Evolutionary conservation across 2,888 invertebrate species (phyloP), one percentile per base, ranked within the genome.

Genomic region (Rapana venosa): DNA sequence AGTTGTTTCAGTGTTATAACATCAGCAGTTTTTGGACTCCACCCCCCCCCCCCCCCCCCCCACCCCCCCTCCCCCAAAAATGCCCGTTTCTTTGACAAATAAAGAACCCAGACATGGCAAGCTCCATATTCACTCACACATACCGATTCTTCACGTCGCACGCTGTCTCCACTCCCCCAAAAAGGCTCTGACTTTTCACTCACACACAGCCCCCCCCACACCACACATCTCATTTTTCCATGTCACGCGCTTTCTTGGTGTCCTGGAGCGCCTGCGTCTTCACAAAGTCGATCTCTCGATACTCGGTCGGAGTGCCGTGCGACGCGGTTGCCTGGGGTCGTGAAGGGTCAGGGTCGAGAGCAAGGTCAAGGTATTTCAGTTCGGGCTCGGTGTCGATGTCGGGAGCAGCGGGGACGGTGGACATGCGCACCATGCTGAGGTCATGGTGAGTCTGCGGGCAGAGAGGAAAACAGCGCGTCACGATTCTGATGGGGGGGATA

Each of bases 201-300:
- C 47, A 47, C 47, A 47, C 74, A n/a, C 35, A 79, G 0, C 32
- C 35, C 17, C n/a, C 6, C 1, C 56, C 15, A 56, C 17, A 85
- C 36, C 1, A 36, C 13, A 17, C 35, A n/a, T 17, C 8, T 66
- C 47, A 56, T 13, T 89, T 83, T 70, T 91, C 88, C 35, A 90
- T 89, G 11, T 92, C 89, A 77, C 91, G 92, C 85, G 86, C 92
- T 86, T 93, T 93, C 90, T 94, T 94, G 22, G 93, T 92, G 87
- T 98, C 97, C 96, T 98, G 98, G 95, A 99, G 98, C 13, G 98
- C 99, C 95, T 98, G 98, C 0, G 99, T 99, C 97, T 98, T 99
- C 88, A 98, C 97, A 96, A 99, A 99, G 96, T 99, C 99, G 0
- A 99, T 98, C 0, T 98, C 98, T 96, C 98, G 98, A 96, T 99